These are phyloP conservation scores for Ondatra zibethicus DNA, from an alignment of 2,113 vertebrate genomes.

Conservation along the genomic window DNA sequence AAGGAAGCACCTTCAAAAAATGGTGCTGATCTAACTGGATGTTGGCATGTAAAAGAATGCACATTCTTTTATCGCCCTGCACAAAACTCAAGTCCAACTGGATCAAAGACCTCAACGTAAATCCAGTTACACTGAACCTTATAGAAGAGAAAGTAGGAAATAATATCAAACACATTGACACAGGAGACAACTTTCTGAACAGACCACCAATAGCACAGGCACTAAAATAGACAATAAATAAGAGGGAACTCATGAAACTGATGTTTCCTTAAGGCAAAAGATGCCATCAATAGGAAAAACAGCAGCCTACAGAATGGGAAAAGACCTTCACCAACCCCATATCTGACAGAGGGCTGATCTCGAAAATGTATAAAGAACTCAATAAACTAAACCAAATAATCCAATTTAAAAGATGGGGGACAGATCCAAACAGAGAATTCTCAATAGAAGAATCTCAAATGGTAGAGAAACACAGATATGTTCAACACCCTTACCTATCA, in stretches of 20 bases:
- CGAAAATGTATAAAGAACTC: background rate
- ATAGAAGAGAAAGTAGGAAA: background rate
- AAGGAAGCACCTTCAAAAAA: background rate
- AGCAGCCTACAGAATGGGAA: background rate
- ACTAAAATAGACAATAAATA: background rate
- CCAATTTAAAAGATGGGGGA: background rate
- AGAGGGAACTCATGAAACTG: no score
- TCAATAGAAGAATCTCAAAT: background rate
- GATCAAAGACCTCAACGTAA: background rate
- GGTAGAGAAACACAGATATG: background rate
- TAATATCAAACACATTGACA: background rate
- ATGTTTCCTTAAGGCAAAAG: background rate
- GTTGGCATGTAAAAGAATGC: background rate
- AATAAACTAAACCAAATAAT: background rate
- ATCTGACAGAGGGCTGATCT: background rate
- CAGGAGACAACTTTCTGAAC: background rate
- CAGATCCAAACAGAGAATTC: background rate
- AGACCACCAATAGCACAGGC: background rate
- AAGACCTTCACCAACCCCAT: no score
- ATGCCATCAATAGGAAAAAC: background rate
- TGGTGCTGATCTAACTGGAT: background rate
- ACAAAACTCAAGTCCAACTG: background rate
- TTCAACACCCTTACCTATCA: background rate
- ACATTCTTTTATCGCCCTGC: background rate
- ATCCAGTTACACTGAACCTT: background rate